phyloP scores from a whole-genome alignment of 2,888 invertebrate species.

The Camponotus fellah region DNA sequence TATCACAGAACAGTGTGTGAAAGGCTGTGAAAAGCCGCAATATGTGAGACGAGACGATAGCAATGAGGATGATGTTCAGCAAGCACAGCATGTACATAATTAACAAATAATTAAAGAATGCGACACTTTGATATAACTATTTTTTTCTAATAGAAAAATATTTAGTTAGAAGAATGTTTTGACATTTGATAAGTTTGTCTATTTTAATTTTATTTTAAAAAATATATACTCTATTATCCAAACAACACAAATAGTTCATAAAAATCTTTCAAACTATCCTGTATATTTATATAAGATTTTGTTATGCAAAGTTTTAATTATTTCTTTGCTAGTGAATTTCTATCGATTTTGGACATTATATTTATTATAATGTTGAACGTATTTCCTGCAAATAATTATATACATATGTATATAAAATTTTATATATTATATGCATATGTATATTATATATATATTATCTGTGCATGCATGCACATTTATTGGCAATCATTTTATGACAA shows the following conservation, averaged over 20 bases:
- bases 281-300: slow-evolving; percentile 14
- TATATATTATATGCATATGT: background rate
- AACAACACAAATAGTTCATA: slow-evolving; percentile 15
- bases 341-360: slow-evolving; percentile 16
- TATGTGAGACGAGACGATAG: slow-evolving; percentile 86
- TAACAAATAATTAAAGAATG: slow-evolving; percentile 74
- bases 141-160: slow-evolving; percentile 8
- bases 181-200: slow-evolving; percentile 29
- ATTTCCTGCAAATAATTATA: slow-evolving; percentile 19
- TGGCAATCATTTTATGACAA: slow-evolving; percentile 14
- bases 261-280: slow-evolving; percentile 30
- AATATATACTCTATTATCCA: slow-evolving; percentile 19
- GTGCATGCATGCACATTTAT: background rate
- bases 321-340: slow-evolving; percentile 19
- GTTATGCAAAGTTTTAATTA: background rate
- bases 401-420: slow-evolving; percentile 2
- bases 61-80: slow-evolving; percentile 86
- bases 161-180: slow-evolving; percentile 6
- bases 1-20: slow-evolving; percentile 94
- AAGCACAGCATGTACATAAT: slow-evolving; percentile 85
- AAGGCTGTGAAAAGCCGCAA: slow-evolving; percentile 87
- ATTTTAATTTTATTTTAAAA: slow-evolving; percentile 44
- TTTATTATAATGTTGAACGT: slow-evolving; percentile 9
- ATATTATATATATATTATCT: background rate
- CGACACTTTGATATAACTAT: slow-evolving; percentile 40